Percentiles rank a stretch among this genome's conserved stretches.
Evolutionary conservation across 2,888 invertebrate genomes (phyloP).

Genomic region (Temnothorax ravouxi): DNA sequence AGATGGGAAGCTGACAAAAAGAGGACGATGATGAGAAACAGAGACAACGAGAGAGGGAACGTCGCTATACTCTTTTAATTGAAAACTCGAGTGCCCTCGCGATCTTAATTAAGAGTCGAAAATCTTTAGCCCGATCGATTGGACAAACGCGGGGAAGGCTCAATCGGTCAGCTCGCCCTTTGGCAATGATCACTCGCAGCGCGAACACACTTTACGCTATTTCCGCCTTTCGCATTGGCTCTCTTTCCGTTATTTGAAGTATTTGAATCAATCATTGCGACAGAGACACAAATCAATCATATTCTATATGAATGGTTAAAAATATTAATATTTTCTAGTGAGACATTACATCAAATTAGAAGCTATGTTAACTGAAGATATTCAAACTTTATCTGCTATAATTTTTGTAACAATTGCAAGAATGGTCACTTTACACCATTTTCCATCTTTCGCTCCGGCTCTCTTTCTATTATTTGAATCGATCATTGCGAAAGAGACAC

Average conservation of each 20-base stretch:
- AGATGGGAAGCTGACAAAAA: conserved; percentile 18
- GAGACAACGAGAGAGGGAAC: conserved; percentile 47
- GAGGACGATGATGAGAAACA: conserved; percentile 48
- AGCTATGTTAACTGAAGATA: not conserved
- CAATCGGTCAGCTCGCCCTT: conserved; percentile 72
- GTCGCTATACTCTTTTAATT: conserved; percentile 79
- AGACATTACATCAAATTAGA: not conserved
- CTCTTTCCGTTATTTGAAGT: conserved; percentile 34
- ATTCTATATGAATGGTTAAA: not conserved
- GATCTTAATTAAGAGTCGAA: conserved; percentile 84
- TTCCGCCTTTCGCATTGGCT: conserved; percentile 61
- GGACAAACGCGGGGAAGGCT: conserved; percentile 79
- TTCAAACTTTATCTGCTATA: not conserved
- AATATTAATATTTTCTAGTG: not conserved
- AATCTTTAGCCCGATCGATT: conserved; percentile 83
- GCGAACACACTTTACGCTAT: conserved; percentile 74
- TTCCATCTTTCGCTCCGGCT: not conserved
- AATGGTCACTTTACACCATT: not conserved
- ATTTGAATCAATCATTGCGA: conserved; percentile 6
- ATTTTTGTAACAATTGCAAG: not conserved
- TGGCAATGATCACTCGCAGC: conserved; percentile 72
- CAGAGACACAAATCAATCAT: not conserved
- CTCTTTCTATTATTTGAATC: conserved; percentile 32
- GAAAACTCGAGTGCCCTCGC: conserved; percentile 83
- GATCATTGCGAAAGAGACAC: conserved; percentile 12